Conservation (phyloP, 2,113 vertebrate species). For the Megaceryle maxima region DNA sequence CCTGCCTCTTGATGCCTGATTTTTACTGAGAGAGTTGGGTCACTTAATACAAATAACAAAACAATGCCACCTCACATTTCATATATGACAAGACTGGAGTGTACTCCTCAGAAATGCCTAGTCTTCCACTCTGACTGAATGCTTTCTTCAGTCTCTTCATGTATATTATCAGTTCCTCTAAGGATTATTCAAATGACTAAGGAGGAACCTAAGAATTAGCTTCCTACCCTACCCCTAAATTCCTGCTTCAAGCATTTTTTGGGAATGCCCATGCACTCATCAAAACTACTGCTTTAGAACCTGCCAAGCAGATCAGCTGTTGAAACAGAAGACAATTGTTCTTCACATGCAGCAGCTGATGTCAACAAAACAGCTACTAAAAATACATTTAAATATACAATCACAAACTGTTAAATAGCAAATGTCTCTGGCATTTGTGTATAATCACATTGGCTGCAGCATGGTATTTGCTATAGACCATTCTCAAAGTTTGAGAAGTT, state of each 20-base stretch:
- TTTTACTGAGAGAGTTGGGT: not conserved
- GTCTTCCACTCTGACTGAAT: not conserved
- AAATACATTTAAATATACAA: not conserved
- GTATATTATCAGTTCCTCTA: not conserved
- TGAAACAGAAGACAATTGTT: constrained; percentile 24
- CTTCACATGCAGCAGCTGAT: constrained; percentile 21
- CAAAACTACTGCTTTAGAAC: constrained; percentile 5
- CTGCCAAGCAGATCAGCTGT: constrained; percentile 24
- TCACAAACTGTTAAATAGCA: not conserved
- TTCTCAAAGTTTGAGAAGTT: not conserved
- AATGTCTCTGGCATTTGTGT: not conserved
- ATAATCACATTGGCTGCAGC: not conserved
- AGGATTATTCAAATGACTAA: not conserved
- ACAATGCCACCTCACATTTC: not conserved
- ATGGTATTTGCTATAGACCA: not conserved
- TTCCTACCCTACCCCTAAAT: not conserved
- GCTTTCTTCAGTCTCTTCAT: not conserved
- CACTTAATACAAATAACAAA: not conserved
- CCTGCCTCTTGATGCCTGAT: not conserved
- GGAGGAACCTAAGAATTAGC: not conserved
- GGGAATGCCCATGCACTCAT: not conserved
- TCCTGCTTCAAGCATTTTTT: not conserved
- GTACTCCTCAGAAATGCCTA: not conserved
- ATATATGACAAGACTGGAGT: not conserved
- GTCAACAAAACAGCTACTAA: not conserved